Evolutionary conservation across 2,113 vertebrate species (phyloP), one percentile per base, ranked within the genome.

Genomic region (Mormoops blainvillei): DNA sequence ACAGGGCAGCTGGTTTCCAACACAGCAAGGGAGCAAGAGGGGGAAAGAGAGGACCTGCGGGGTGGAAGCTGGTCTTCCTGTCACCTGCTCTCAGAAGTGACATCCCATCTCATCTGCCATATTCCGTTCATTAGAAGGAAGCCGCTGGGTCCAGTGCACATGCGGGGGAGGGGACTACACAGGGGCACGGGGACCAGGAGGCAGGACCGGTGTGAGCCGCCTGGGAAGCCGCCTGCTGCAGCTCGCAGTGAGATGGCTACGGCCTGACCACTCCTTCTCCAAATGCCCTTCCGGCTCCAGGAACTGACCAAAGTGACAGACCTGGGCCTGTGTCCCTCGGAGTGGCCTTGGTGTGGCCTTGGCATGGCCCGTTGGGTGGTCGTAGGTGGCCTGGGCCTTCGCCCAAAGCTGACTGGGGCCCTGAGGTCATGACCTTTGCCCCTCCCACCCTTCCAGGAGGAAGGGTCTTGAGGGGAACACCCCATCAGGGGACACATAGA

Each of bases 401-500:
- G 20, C 26, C 58, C 31, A 63, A 24, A 54, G 78, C 78, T 70
- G 48, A 41, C 28, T 0, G 5, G 41, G 20, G 4, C 68, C 80
- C 20, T 10, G 56, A 54, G 50, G 28, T 24, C 56, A 88, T 52
- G n/a, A 74, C 2, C 4, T 33, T 68, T 16, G 80, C 33, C 41
- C 41, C 67, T 61, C 38, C 56, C 41, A 7, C 50, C 20, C 61
- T 91, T n/a, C 63, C 36, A 33, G 31, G 82, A 87, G 65, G 76
- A 70, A 4, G 16, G 19, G 41, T 28, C 63, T 61, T 58, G 15
- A 38, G 70, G 31, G 28, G 28, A 73, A 16, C 5, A 11, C 50
- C n/a, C 8, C 3, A 19, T 26, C 0, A 0, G 33, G 15, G 12
- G 86, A 15, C 13, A 65, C 5, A 36, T 16, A 41, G 12, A 33